Percentiles rank a stretch among this genome's conserved stretches.
These are phyloP conservation scores for Enteromius treurensis DNA, from an alignment of 2,797 vertebrate species.

Conservation along the genomic window DNA sequence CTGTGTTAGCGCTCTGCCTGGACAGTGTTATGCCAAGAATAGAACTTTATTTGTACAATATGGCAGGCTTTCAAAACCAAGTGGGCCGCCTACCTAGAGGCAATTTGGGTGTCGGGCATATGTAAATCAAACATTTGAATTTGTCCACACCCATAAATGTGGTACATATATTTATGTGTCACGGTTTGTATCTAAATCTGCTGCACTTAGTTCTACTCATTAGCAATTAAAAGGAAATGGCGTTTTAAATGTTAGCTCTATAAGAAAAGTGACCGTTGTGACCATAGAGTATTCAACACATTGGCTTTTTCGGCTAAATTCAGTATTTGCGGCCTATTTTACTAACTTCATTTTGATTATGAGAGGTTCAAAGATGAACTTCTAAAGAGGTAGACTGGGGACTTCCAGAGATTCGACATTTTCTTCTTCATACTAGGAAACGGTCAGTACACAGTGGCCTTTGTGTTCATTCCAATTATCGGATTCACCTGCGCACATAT, in stretches of 20 bases:
- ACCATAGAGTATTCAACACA: background rate
- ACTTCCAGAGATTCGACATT: background rate
- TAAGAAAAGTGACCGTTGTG: background rate
- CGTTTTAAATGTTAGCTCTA: background rate
- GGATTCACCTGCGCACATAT: background rate
- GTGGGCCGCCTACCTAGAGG: background rate
- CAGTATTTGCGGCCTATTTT: no score
- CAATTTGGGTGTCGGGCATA: background rate
- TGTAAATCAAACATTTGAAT: background rate
- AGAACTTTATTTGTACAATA: slow-evolving; percentile 27
- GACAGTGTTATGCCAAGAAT: slow-evolving; percentile 17
- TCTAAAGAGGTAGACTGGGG: background rate
- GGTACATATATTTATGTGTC: background rate
- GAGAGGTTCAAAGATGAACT: background rate
- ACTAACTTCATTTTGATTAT: background rate
- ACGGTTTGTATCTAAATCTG: background rate
- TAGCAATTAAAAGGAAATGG: background rate
- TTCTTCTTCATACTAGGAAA: background rate
- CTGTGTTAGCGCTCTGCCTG: slow-evolving; percentile 27
- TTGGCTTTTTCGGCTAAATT: background rate
- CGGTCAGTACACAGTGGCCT: background rate
- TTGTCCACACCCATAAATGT: background rate
- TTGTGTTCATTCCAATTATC: background rate
- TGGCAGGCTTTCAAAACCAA: background rate
- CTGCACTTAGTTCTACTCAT: background rate